Conservation (phyloP, 1,140 invertebrate species). For the Temnothorax nylanderi region DNA sequence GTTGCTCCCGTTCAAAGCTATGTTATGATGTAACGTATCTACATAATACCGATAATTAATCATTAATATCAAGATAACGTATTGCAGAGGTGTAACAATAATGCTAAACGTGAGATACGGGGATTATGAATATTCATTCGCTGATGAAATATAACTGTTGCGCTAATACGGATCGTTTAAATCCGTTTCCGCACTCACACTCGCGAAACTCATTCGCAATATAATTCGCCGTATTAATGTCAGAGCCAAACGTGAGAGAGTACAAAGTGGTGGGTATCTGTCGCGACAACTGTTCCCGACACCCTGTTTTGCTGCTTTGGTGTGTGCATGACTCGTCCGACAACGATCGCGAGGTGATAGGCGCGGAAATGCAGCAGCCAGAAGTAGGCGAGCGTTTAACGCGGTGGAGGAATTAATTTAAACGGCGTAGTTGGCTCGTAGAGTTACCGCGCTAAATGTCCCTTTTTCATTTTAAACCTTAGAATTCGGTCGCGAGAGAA, state of each 20-base stretch:
- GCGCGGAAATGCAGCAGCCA: not conserved
- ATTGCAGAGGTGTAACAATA: slow-evolving; percentile 22
- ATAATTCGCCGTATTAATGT: slow-evolving; percentile 53
- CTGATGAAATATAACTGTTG: slow-evolving; percentile 50
- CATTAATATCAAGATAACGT: slow-evolving; percentile 25
- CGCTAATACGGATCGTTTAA: slow-evolving; percentile 54
- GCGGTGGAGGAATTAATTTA: slow-evolving; percentile 46
- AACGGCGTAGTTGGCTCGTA: slow-evolving; percentile 35
- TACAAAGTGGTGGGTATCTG: slow-evolving; percentile 10
- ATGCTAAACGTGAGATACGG: slow-evolving; percentile 11
- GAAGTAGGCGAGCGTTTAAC: slow-evolving; percentile 47
- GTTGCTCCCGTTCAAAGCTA: not conserved
- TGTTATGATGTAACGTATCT: not conserved
- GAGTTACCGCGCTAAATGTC: slow-evolving; percentile 37
- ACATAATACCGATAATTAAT: slow-evolving; percentile 38
- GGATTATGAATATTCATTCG: slow-evolving; percentile 44
- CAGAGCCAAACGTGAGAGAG: slow-evolving; percentile 17
- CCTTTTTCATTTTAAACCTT: slow-evolving; percentile 12
- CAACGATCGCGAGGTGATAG: slow-evolving; percentile 39
- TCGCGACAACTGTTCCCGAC: slow-evolving; percentile 40
- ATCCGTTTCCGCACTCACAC: slow-evolving; percentile 41
- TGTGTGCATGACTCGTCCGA: slow-evolving; percentile 11
- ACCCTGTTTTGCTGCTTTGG: slow-evolving; percentile 11
- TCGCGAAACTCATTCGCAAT: slow-evolving; percentile 35
- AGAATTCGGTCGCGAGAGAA: not conserved